Base-by-base conservation (phyloP, 2,888 invertebrate species). In the Tenthredo mesomela region DNA sequence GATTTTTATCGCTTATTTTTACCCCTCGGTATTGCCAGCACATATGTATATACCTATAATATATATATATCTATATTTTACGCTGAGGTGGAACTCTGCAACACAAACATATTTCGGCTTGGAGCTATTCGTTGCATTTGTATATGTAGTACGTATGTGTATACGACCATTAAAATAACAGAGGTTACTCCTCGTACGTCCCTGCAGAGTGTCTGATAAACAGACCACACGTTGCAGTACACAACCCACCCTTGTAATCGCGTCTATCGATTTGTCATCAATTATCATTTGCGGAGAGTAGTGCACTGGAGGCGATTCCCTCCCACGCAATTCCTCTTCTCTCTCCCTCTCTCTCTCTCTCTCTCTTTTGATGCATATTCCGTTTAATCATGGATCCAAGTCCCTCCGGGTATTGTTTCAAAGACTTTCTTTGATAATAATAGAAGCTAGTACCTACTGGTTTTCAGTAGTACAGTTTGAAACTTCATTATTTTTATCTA, bases 401-500 rank as follows among this genome's bases (percentile, higher is more conserved):
- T 47, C 33, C 50, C 29, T 21, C 25, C 40, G n/a, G 47, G 58
- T 6, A 80, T 80, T 61, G 40, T 29, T 37, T 40, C 80, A 21
- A 37, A 80, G n/a, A 29, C 33, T 80, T 80, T 80, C 80, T 80
- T 61, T 40, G 61, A 80, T 80, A 58, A 80, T 61, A 80, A 40
- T n/a, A 29, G 33, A 15, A 33, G 33, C 37, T 18, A 33, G 29
- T 25, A 29, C 50, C 18, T 25, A 29, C 50, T 29, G 33, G 77
- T 54, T 25, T 25, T 29, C 50, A 33, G 50, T 54, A 50, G 7
- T n/a, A 25, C 50, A 47, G 77, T 80, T 80, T 67, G 33, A 37
- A 82, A 82, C 67, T 82, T 82, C 67, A 67, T 82, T 82, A 82
- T 82, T 82, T 82, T 47, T 50, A 67, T 67, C 82, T 67, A 82